Evolutionary conservation across 53 echinoderm and acorn worm genomes (phyloP).

Genomic region (Hippasteria phrygiana): DNA sequence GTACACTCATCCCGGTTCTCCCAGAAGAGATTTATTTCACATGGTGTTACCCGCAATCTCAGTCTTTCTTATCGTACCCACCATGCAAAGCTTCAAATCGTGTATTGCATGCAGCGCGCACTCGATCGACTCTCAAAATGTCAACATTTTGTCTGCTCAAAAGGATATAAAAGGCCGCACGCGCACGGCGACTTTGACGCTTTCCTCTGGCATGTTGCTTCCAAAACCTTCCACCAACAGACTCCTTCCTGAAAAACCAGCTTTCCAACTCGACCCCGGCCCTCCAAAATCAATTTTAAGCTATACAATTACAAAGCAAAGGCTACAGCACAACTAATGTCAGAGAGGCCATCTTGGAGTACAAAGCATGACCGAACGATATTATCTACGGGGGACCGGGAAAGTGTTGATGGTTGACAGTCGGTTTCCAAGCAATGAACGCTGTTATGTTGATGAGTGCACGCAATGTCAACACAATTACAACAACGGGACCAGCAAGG

Average conservation of each 20-base stretch:
- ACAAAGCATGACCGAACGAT: background rate
- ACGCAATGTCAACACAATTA: background rate
- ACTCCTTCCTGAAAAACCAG: background rate
- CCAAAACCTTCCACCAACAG: background rate
- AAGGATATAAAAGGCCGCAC: conserved; percentile 99
- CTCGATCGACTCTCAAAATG: background rate
- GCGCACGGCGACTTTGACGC: conserved; percentile 96
- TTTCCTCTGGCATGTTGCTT: conserved; percentile 88
- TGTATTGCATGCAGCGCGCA: background rate
- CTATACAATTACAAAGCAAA: background rate
- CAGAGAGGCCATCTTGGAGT: conserved; percentile 33
- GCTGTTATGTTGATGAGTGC: background rate
- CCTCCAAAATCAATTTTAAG: background rate
- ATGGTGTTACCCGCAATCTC: too few species aligned
- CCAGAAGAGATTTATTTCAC: too few species aligned
- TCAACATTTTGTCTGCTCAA: conserved; percentile 17
- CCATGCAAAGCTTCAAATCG: too few species aligned
- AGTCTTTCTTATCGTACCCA: too few species aligned
- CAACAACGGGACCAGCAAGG: background rate
- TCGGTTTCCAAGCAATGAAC: conserved; percentile 37
- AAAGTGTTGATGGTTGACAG: conserved; percentile 48
- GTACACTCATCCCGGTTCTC: too few species aligned
- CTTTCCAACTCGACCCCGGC: background rate
- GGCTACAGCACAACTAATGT: background rate
- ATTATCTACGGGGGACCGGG: conserved; percentile 2